phyloP scores from a whole-genome alignment of 2,797 vertebrate genomes.

The Apogon hyalosoma region DNA sequence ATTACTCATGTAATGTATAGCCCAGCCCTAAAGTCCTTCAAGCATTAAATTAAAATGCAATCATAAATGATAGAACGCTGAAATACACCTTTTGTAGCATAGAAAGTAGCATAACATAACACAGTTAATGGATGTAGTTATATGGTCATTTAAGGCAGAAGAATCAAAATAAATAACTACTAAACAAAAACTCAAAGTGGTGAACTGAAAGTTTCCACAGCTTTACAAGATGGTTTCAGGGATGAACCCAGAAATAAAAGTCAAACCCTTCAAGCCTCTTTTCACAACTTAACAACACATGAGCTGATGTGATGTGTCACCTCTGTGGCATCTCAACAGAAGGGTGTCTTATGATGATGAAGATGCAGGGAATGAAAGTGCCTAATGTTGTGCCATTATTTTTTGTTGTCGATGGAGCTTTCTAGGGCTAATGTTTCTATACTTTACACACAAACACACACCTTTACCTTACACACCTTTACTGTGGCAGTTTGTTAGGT shows the following conservation, averaged over 20 bases:
- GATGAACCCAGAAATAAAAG: neutral
- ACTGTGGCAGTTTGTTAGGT: constrained; percentile 12
- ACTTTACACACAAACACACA: constrained; percentile 33
- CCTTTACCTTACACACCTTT: constrained; percentile 10
- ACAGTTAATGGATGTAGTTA: too few species aligned
- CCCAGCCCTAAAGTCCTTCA: too few species aligned
- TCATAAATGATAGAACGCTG: too few species aligned
- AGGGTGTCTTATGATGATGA: constrained; percentile 44
- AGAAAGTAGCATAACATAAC: too few species aligned
- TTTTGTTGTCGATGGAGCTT: constrained; percentile 44
- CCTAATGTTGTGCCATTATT: constrained; percentile 56
- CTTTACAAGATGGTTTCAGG: too few species aligned
- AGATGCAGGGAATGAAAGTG: constrained; percentile 71
- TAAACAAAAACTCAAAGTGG: too few species aligned
- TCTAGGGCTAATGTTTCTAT: constrained; percentile 29
- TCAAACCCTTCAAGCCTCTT: constrained; percentile 18
- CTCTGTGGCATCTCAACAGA: constrained; percentile 50
- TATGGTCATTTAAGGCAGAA: too few species aligned
- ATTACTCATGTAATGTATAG: too few species aligned
- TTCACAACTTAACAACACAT: constrained; percentile 14
- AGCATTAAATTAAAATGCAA: too few species aligned
- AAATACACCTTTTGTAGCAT: too few species aligned
- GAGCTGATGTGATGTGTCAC: constrained; percentile 53
- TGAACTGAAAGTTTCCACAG: too few species aligned
- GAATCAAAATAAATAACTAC: too few species aligned